Evolutionary conservation across 30 jellyfish, hydroid and myxozoan species (phyloP).

Genomic region (Sanderia malayensis): DNA sequence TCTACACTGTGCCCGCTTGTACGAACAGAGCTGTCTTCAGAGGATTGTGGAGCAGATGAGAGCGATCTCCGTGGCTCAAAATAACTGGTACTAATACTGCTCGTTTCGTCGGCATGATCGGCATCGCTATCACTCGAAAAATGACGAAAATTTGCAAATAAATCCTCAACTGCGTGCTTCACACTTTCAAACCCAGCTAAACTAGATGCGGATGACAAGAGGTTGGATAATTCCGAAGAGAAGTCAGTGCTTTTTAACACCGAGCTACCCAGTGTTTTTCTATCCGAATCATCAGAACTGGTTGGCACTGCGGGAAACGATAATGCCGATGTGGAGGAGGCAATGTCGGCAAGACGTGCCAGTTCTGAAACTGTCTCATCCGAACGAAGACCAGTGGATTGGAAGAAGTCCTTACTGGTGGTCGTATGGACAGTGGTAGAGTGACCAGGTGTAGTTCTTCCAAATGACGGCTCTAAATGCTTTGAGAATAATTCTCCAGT

Average conservation of each 20-base stretch:
- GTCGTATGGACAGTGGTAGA: conserved; percentile 34
- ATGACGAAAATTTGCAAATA: background rate
- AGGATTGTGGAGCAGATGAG: background rate
- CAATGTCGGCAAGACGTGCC: conserved; percentile 39
- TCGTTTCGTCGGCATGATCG: background rate
- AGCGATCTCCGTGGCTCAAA: background rate
- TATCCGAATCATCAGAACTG: conserved; percentile 12
- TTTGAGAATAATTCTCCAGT: too few species aligned
- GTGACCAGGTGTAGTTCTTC: conserved; percentile 17
- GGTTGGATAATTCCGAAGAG: background rate
- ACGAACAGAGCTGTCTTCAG: background rate
- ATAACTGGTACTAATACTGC: conserved; percentile 1
- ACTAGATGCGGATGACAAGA: background rate
- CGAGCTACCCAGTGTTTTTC: background rate
- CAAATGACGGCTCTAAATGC: conserved; percentile 8
- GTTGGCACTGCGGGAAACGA: background rate
- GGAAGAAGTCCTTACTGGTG: conserved; percentile 8
- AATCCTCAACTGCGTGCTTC: background rate
- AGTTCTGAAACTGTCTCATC: conserved; percentile 61
- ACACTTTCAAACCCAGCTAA: background rate
- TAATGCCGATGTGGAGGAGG: conserved; percentile 19
- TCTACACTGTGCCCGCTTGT: background rate
- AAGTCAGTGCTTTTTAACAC: background rate
- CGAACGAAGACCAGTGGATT: conserved; percentile 34
- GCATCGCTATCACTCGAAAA: background rate